A percentile compares a stretch with the other conserved stretches of the same genome.
These are phyloP conservation scores for Pollachius pollachius DNA, from an alignment of 2,113 vertebrate genomes.

Conservation along the genomic window DNA sequence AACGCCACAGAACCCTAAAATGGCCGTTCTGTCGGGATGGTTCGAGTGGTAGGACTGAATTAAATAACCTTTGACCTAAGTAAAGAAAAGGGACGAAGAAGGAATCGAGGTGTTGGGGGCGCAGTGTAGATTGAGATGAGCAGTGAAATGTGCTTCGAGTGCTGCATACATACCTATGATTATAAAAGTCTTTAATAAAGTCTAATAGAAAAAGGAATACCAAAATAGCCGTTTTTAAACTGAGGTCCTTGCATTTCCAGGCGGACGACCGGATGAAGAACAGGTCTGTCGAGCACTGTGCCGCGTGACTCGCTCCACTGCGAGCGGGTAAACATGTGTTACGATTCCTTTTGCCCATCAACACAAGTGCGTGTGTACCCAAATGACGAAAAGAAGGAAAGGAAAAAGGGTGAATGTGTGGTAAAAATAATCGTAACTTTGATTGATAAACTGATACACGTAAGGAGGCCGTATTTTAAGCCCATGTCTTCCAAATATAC, in stretches of 20 bases:
- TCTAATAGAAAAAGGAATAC: background rate
- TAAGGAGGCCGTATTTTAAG: constrained; percentile 25
- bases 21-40: too few species aligned
- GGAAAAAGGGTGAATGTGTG: background rate
- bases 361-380: background rate
- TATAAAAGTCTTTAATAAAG: too few species aligned
- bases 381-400: constrained; percentile 13
- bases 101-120: background rate
- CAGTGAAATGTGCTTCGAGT: background rate
- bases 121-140: background rate
- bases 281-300: too few species aligned
- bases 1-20: too few species aligned
- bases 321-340: too few species aligned
- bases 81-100: too few species aligned
- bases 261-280: too few species aligned
- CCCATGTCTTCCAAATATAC: constrained; percentile 1
- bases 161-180: too few species aligned
- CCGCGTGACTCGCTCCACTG: too few species aligned
- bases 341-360: too few species aligned
- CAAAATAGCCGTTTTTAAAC: background rate
- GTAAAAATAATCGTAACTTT: background rate
- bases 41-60: too few species aligned
- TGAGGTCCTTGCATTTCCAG: background rate
- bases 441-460: background rate
- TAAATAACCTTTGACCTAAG: too few species aligned